These are phyloP conservation scores for Australoheros facetus DNA, from an alignment of 2,797 vertebrate genomes.

Conservation along the genomic window DNA sequence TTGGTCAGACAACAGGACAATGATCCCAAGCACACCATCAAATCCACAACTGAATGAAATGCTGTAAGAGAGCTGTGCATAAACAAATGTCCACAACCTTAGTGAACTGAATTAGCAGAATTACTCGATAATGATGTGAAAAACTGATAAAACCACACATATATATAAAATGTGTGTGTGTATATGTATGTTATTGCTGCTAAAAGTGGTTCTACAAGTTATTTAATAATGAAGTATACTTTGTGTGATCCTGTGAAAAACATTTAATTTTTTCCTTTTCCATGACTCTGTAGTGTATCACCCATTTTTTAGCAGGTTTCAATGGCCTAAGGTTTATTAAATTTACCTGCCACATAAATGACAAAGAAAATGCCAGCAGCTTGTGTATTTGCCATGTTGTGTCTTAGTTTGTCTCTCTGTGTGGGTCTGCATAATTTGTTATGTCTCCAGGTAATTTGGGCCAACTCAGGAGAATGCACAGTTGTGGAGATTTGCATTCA, in stretches of 20 bases:
- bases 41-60: not conserved
- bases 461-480: slow-evolving; percentile 67
- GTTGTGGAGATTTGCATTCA: slow-evolving; percentile 78
- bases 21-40: not conserved
- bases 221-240: rapidly evolving
- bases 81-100: not conserved
- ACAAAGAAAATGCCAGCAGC: slow-evolving; percentile 4
- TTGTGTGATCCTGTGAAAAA: not conserved
- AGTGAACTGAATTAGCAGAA: not conserved
- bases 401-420: slow-evolving; percentile 4
- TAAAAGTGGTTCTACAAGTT: not conserved
- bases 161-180: too few relatives aligned
- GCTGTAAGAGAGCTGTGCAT: not conserved
- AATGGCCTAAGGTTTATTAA: not conserved
- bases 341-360: slow-evolving; percentile 21
- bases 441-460: slow-evolving; percentile 78
- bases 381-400: slow-evolving; percentile 19
- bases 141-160: too few relatives aligned
- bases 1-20: not conserved
- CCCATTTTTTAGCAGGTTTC: slow-evolving; percentile 7
- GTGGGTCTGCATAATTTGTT: slow-evolving; percentile 61
- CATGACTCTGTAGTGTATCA: not conserved
- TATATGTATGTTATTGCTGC: too few relatives aligned
- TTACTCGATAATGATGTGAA: too few relatives aligned
- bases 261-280: not conserved